Percentiles rank a stretch among this genome's conserved stretches.
phyloP scores from a whole-genome alignment of 2,888 invertebrate genomes.

The Alcis repandata region DNA sequence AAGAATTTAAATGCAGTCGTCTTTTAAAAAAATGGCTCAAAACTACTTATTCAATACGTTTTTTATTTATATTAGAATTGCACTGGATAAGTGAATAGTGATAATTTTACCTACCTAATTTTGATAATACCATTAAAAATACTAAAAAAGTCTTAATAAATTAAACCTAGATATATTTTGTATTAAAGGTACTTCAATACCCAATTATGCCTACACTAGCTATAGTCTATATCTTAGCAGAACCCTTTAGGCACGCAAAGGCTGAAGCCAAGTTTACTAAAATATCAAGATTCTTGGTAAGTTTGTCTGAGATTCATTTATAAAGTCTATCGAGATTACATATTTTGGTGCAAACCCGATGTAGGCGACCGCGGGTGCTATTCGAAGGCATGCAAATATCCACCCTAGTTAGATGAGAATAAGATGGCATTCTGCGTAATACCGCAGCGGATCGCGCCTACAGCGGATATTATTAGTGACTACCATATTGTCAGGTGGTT shows the following conservation, averaged over 20 bases:
- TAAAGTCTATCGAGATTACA: not conserved
- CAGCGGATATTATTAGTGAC: no score
- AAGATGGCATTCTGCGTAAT: not conserved
- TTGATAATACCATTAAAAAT: conserved; percentile 32
- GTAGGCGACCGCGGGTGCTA: no score
- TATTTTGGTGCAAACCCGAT: not conserved
- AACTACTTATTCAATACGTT: conserved; percentile 44
- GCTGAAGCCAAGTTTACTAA: conserved; percentile 12
- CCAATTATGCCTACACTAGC: conserved; percentile 17
- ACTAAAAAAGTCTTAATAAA: conserved; percentile 33
- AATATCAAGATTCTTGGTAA: not conserved
- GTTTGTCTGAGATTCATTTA: conserved; percentile 13
- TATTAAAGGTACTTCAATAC: conserved; percentile 28
- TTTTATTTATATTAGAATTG: conserved; percentile 39
- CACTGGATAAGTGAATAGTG: conserved; percentile 56
- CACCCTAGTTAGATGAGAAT: not conserved
- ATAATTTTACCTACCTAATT: conserved; percentile 41
- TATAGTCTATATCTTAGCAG: conserved; percentile 21
- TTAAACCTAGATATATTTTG: conserved; percentile 31
- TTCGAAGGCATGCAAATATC: not conserved
- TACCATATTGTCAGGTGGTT: no score
- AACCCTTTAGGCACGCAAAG: conserved; percentile 28
- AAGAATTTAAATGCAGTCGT: conserved; percentile 69
- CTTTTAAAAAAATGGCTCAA: conserved; percentile 56
- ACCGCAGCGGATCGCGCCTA: no score